Evolutionary conservation across 2,888 invertebrate species (phyloP), one percentile per base, ranked within the genome.

Genomic region (Lasius fuliginosus): DNA sequence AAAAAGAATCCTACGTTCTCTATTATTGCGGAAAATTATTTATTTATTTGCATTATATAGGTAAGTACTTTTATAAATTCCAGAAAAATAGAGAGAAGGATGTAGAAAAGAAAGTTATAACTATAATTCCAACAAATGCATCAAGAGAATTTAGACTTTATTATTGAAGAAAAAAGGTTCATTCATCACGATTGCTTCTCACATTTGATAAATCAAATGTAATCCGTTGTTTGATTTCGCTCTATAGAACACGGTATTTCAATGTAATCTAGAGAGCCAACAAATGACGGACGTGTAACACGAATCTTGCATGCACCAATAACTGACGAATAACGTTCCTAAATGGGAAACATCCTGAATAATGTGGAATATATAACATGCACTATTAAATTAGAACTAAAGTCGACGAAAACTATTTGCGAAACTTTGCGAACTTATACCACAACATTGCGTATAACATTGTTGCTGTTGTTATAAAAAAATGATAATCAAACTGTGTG

Each of bases 231-330:
- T 71, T 69, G 40, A 30, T 77, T 71, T 56, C 0, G 23, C 30
- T 56, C 53, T 12, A 42, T 42, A 56, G 30, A 30, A 40, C 68
- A 77, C 12, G 56, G n/a, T 11, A 58, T 11, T 33, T 40, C 40
- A 58, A 30, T 69, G 40, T 77, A 69, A 77, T 77, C 23, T 77
- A 77, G 11, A 71, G 56, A 42, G 30, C 23, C 77, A 11, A 30
- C 58, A 71, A 56, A 56, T 30, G 68, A 56, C 27, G 30, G n/a
- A 77, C 77, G 30, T 77, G 56, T 53, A 77, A 77, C 15, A 9
- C 56, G 73, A 73, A 42, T 77, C 73, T 42, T 58, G 71, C 69
- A 69, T 42, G 40, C 30, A n/a, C 30, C 73, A 77, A 71, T 73
- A 77, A 73, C 42, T 69, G 42, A 71, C 71, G 30, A 71, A 71